Base-by-base conservation (phyloP, 2,888 invertebrate species). In the Lochmaea capreae region DNA sequence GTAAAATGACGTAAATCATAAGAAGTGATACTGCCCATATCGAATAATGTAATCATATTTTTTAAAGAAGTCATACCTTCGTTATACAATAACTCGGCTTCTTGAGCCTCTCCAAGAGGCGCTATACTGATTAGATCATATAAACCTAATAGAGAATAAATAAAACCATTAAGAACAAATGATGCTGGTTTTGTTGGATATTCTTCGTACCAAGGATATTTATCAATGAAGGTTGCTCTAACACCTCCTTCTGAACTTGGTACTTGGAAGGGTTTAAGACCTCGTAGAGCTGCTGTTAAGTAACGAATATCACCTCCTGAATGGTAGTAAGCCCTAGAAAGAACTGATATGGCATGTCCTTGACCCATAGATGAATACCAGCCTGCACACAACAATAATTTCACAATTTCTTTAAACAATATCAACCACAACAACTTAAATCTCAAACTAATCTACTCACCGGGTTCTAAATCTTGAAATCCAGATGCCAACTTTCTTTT, bases 291-390 rank as follows among this genome's bases (percentile, higher is more conserved):
- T 0, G 97, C 93, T 71, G 92, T 90, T 77, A 98, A 89, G 87
- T 97, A 99, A 62, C 89, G 86, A 72, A 89, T 88, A 84, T 94
- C 92, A 0, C 94, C 94, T 61, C 91, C 91, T 39, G 96, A 96
- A 85, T 93, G 93, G 87, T 93, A 90, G 88, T 94, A 97, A 0
- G 98, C 98, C 80, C 99, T 90, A 0, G 96, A 92, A 67, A 99
- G 89, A n/a, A 99, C 91, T 0, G 98, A 98, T 80, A 99, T 94
- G 33, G 94, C 96, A 87, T 99, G 99, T 0, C 99, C 99, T 86
- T 99, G 99, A 3, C 97, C 97, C 99, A 99, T 99, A 0, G 98
- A 97, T 0, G 98, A 98, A 86, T 97, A 94, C 93, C 93, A 87
- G 59, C 86, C 86, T 71, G 79, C 80, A 79, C 33, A 72, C 70